Base-by-base conservation (phyloP, 92 coral and sea anemone species). In the Umimayanthus chanpuru region DNA sequence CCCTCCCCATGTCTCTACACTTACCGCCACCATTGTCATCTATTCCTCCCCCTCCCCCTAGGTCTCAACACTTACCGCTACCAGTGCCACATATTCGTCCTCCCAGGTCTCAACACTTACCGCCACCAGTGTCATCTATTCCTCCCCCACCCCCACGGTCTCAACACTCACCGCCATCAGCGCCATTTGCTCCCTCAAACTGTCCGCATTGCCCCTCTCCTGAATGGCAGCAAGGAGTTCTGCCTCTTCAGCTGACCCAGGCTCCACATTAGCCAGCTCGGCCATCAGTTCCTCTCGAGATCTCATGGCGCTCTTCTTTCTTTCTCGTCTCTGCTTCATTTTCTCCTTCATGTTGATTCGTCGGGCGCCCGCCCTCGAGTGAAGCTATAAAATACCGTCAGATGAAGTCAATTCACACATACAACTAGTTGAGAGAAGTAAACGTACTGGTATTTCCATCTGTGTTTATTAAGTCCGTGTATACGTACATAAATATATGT, bases 271-370 rank as follows among this genome's bases (percentile, higher is more conserved):
- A 66, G 91, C 88, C 10, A 96, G 91, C 86, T 94, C 94, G 32
- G 94, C 94, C 88, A 93, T 88, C 41, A 95, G 95, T 21, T 96
- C 98, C 5, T 87, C 94, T n/a, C 88, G 90, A 25, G 94, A 89
- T 66, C 88, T 95, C 76, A 89, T 90, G 11, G 38, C 39, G 67
- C 93, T 89, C 78, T 93, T 88, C 88, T 88, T 95, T 39, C 96
- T 90, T 41, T 95, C 98, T 55, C 90, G 93, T 26, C 98, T 91
- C 80, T 95, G 96, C 80, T 90, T 93, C 98, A 95, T 95, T 85
- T 95, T 95, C 55, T 91, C 98, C 39, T 95, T 95, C 98, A 95
- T 93, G 92, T 95, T 93, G 20, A 88, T 38, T 47, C 96, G 92
- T 30, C 98, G 86, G 6, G 86, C 66, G 21, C 86, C 91, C 11